Evolutionary conservation across 2,888 invertebrate genomes (phyloP).

Genomic region (Metellina segmentata): DNA sequence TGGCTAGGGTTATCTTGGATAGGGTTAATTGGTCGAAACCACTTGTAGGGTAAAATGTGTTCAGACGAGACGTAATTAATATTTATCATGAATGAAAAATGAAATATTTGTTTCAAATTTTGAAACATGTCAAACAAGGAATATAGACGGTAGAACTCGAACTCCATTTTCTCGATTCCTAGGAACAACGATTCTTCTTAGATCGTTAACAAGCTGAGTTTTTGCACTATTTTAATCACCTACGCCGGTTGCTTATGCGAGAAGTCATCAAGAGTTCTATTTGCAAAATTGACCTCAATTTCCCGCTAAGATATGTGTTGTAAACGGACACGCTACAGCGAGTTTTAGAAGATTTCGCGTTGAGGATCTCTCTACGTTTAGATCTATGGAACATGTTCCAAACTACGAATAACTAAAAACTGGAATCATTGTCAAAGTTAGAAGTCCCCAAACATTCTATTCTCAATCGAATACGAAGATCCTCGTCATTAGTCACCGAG

Average conservation of each 20-base stretch:
- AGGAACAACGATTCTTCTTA: no score
- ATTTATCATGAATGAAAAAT: no score
- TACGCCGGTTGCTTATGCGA: background rate
- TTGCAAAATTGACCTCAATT: slow-evolving; percentile 28
- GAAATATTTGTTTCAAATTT: no score
- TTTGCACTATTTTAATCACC: background rate
- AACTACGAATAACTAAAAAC: background rate
- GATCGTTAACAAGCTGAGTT: slow-evolving; percentile 8
- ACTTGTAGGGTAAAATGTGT: no score
- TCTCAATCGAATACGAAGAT: background rate
- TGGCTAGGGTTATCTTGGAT: no score
- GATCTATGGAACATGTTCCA: background rate
- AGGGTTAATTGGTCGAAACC: no score
- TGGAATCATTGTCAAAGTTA: background rate
- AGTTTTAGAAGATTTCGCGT: background rate
- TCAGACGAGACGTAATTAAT: no score
- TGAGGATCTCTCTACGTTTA: background rate
- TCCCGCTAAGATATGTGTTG: slow-evolving; percentile 4
- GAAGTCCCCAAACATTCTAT: background rate
- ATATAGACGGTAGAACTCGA: no score
- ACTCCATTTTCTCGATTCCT: no score
- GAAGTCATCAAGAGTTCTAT: slow-evolving; percentile 23
- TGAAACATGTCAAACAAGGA: no score
- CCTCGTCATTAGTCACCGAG: no score
- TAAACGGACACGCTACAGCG: slow-evolving; percentile 29